These are phyloP conservation scores for Drosophila hamatofila DNA, from an alignment of 2,888 invertebrate species.

Conservation along the genomic window DNA sequence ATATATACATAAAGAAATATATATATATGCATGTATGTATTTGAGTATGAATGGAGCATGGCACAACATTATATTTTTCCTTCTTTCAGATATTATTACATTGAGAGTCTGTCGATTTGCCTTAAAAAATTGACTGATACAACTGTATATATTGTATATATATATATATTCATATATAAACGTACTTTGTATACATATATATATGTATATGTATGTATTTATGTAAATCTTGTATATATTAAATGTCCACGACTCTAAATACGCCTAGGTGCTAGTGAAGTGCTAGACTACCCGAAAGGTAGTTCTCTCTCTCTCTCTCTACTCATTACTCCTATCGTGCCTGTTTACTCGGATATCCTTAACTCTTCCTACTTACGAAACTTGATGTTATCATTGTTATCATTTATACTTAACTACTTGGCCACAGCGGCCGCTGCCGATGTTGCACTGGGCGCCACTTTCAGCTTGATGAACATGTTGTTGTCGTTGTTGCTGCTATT, in stretches of 20 bases:
- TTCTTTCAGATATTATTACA: conserved; percentile 24
- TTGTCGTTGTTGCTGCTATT: conserved; percentile 80
- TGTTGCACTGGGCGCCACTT: conserved; percentile 79
- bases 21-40: conserved; percentile 10
- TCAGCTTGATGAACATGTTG: conserved; percentile 83
- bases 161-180: conserved; percentile 44
- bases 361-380: conserved; percentile 55
- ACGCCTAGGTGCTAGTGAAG: conserved; percentile 64
- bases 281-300: conserved; percentile 53
- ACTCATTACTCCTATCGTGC: conserved; percentile 32
- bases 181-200: conserved; percentile 42
- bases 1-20: conserved; percentile 6
- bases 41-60: conserved; percentile 62
- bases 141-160: conserved; percentile 58
- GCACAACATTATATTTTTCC: conserved; percentile 61
- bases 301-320: conserved; percentile 45
- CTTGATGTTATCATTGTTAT: conserved; percentile 23
- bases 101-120: conserved; percentile 64
- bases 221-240: conserved; percentile 66
- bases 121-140: conserved; percentile 76
- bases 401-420: conserved; percentile 50
- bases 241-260: conserved; percentile 63
- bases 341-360: conserved; percentile 20
- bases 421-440: conserved; percentile 71
- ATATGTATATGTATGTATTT: conserved; percentile 40